These are phyloP conservation scores for Brenthis ino DNA, from an alignment of 2,888 invertebrate species.

Conservation along the genomic window DNA sequence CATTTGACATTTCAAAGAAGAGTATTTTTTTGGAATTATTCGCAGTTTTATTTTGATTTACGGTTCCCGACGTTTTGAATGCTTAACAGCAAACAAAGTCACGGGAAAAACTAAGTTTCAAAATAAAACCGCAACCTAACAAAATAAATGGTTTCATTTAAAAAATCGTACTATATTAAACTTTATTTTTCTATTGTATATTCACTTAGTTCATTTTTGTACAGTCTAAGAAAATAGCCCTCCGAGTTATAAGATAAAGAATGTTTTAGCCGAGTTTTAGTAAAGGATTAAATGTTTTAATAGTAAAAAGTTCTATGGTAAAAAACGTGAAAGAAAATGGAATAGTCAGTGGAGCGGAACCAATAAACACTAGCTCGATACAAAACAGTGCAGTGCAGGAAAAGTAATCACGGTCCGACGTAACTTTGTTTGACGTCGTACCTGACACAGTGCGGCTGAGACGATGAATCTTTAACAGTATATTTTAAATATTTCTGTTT, in stretches of 20 bases:
- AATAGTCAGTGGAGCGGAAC: slow-evolving; percentile 47
- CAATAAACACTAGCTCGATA: slow-evolving; percentile 48
- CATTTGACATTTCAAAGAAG: too few relatives aligned
- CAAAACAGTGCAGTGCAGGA: slow-evolving; percentile 52
- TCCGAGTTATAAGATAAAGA: slow-evolving; percentile 3
- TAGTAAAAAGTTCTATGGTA: slow-evolving; percentile 23
- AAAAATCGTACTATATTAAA: too few relatives aligned
- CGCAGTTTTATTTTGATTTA: too few relatives aligned
- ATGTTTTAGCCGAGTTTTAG: slow-evolving; percentile 17
- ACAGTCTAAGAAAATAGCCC: background rate
- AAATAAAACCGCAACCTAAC: too few relatives aligned
- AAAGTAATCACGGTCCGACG: slow-evolving; percentile 58
- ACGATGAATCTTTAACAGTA: background rate
- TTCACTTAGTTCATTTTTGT: too few relatives aligned
- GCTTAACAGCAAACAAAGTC: too few relatives aligned
- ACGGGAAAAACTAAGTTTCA: too few relatives aligned
- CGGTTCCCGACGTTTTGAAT: too few relatives aligned
- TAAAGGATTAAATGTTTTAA: slow-evolving; percentile 20
- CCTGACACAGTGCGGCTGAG: slow-evolving; percentile 41
- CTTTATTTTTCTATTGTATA: too few relatives aligned
- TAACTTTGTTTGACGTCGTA: slow-evolving; percentile 59
- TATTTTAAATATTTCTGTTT: too few relatives aligned
- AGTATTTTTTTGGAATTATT: too few relatives aligned
- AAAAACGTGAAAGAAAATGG: slow-evolving; percentile 37
- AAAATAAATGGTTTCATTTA: too few relatives aligned